Evolutionary conservation across 2,113 vertebrate species (phyloP), one percentile per base, ranked within the genome.

Genomic region (Leucoraja erinaceus): DNA sequence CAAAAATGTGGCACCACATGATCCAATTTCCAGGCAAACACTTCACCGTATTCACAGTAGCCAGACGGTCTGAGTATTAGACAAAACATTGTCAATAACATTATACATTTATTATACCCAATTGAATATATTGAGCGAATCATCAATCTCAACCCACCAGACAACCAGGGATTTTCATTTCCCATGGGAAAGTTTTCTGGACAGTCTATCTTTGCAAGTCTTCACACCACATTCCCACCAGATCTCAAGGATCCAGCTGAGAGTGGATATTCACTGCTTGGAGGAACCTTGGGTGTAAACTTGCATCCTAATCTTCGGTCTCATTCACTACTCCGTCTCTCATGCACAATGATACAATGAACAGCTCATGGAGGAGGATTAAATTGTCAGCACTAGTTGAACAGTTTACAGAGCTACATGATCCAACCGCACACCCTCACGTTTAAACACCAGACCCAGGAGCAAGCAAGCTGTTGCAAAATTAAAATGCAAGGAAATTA

Each of bases 301-400:
- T 14, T n/a, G 33, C 63, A 47, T 68, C 63, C 61, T 90, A 66
- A 90, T 7, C 81, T 84, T 61, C 22, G 68, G 38, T 68, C 59
- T 47, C 63, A 90, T 90, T 90, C 63, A 90, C 66, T 68, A 90
- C 86, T 68, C 86, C 14, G 68, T 63, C 38, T n/a, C 68, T 90
- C 86, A 70, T 66, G 61, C 47, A n/a, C 16, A 66, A 28, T 31
- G 66, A 33, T 61, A 61, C n/a, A 66, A 90, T 90, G 61, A 90
- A 68, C n/a, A 38, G 61, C 88, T 90, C 63, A 47, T 90, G 88
- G n/a, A 90, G 33, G 70, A 68, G 18, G 66, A 91, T 91, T 91
- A 91, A 72, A 72, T 91, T 38, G 68, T 91, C 90, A 91, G 66
- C n/a, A 38, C 31, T 68, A 90, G 66, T 90, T 70, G 31, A 90